Evolutionary conservation across 2,113 vertebrate species (phyloP), one percentile per base, ranked within the genome.

Genomic region (Hypomesus transpacificus): DNA sequence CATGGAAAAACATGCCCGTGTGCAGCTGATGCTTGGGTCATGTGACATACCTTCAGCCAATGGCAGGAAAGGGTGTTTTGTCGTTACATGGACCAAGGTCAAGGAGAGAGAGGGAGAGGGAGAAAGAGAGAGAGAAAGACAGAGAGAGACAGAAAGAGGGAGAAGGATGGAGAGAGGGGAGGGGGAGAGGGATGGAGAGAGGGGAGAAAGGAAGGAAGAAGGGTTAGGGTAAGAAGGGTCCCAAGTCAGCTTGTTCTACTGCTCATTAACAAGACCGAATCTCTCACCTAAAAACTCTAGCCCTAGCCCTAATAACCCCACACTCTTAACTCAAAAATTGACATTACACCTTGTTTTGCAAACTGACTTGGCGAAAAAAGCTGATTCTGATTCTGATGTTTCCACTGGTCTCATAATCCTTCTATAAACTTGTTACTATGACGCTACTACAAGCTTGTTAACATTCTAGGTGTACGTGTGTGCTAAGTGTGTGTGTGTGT

Each of bases 61-160:
- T 85, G 70, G 78, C 71, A 71, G 34, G 53, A 57, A 69, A 46
- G 4, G 20, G 73, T 84, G 74, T 76, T 75, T 81, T 79, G 76
- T 76, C 69, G 80, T 76, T 75, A 81, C 74, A 86, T 56, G 82
- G 69, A 78, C 82, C 88, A 90, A 89, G 89, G 89, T 89, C 86
- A 89, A 84, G 66, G 39, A 65, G 69, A 56, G 50, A 53, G 51
- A 28, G 20, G 14, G 51, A 34, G 51, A 34, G 58, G 14, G 13
- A 51, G 56, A 20, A 28, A 26, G 72, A 84, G 85, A 78, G 67
- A 26, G 51, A 11, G 57, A 59, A 18, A 51, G 14, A 3, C 57
- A 14, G 54, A 69, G 56, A 39, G 53, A 59, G 69, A 7, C 20
- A 20, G 62, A n/a, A 69, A 52, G 58, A n/a, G 46, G 14, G 57